Conservation (phyloP, 1,140 invertebrate species). For the Papilio xuthus region DNA sequence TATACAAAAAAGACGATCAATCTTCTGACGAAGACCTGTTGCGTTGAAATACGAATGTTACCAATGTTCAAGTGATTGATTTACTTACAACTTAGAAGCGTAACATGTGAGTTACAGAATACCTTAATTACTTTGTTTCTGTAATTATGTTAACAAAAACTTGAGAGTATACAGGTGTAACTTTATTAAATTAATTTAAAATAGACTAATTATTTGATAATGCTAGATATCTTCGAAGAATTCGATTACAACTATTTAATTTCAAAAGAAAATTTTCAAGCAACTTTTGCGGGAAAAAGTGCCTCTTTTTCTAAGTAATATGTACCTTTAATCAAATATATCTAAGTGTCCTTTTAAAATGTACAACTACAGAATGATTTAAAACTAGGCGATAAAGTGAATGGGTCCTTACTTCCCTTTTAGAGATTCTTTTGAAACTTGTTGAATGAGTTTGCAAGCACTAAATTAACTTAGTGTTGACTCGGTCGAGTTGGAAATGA, state of each 20-base stretch:
- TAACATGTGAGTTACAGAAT: neutral
- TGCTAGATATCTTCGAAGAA: too few relatives aligned
- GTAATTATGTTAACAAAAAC: neutral
- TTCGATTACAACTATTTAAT: too few relatives aligned
- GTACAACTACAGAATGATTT: neutral
- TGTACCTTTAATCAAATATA: neutral
- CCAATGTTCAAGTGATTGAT: conserved; percentile 14
- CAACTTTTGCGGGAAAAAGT: too few relatives aligned
- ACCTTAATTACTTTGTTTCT: conserved; percentile 2
- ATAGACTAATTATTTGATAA: too few relatives aligned
- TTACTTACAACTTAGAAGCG: neutral
- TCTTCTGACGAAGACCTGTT: neutral
- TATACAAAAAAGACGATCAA: conserved; percentile 7
- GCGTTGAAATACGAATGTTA: conserved; percentile 4
- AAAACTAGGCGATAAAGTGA: neutral
- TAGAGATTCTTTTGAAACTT: conserved; percentile 13
- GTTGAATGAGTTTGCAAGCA: conserved; percentile 1
- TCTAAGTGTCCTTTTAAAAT: neutral
- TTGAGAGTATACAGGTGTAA: neutral
- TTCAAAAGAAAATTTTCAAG: too few relatives aligned
- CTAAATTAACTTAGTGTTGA: conserved; percentile 13
- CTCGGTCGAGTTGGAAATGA: neutral
- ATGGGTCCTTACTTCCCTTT: conserved; percentile 2
- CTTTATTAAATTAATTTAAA: neutral
- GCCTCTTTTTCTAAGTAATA: too few relatives aligned